Percentiles rank a stretch among this genome's conserved stretches.
Evolutionary conservation across 2,113 vertebrate genomes (phyloP).

Genomic region (Lepus europaeus): DNA sequence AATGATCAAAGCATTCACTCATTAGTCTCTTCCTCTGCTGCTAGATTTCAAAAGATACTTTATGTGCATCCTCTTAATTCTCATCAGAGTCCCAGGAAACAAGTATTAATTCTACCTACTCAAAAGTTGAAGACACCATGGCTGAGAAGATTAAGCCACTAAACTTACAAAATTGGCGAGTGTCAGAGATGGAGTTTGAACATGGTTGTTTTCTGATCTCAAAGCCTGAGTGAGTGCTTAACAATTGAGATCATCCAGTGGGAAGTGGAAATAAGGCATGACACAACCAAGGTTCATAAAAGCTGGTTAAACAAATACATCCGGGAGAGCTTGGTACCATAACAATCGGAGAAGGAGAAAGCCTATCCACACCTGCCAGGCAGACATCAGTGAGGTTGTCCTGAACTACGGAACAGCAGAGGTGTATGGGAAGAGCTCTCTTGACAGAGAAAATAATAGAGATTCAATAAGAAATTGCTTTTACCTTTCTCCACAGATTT

Average conservation of each 20-base stretch:
- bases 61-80: background rate
- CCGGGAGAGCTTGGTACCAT: background rate
- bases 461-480: constrained; percentile 66
- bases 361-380: background rate
- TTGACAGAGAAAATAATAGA: background rate
- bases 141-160: background rate
- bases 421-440: background rate
- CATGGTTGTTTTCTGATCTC: background rate
- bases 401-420: background rate
- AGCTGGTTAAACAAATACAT: background rate
- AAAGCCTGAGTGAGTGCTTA: background rate
- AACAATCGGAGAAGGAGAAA: background rate
- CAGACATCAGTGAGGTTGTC: background rate
- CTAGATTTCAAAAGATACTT: background rate
- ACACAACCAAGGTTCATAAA: background rate
- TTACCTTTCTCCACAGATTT: constrained; percentile 63
- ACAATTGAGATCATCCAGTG: background rate
- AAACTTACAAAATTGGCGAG: background rate
- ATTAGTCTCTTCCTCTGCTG: background rate
- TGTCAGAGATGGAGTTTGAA: background rate
- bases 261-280: background rate
- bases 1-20: background rate
- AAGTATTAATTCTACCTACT: background rate
- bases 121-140: background rate
- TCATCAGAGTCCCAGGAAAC: background rate